Base-by-base conservation (phyloP, 1,140 invertebrate genomes). In the Sitodiplosis mosellana region DNA sequence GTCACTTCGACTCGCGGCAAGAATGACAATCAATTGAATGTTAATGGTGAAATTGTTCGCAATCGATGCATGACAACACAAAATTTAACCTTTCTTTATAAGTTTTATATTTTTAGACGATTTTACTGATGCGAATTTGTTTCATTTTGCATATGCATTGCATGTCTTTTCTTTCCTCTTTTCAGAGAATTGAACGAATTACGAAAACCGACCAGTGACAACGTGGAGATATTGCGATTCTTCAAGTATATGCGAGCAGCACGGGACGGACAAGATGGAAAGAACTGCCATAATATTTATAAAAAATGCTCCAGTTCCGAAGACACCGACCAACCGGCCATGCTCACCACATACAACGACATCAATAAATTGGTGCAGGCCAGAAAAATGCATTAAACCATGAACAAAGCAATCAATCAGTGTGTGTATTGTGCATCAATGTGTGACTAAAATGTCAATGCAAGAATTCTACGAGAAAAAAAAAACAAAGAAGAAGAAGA, bases 171-270 rank as follows among this genome's bases (percentile, higher is more conserved):
- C 17, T 51, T 54, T 51, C 53, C 48, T 42, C 47, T 50, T 69
- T 64, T 14, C 66, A 83, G 82, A 50, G 84, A 87, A 58, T 64
- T 87, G 42, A 87, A 86, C 60, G 84, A 87, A 55, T 65, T 89
- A 27, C 70, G 82, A 12, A 81, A 84, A 45, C 85, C 85, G 2
- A 77, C 80, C 1, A 78, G 76, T 2, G 83, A 87, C 60, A 87
- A 87, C 58, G 78, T 81, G 6, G 83, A 87, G 51, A 85, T 87
- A 27, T 64, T 89, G 12, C 68, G 85, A 33, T 89, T 87, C 69
- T 89, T 87, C 72, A 76, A 77, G 40, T 87, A 87, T 61, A 87
- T 89, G 84, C 78, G 84, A 52, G 83, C 85, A 1, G 85, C 85
- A 6, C 82, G 86, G 55, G 80, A 85, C 52, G 85, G 84, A 0